Evolutionary conservation across 2,113 vertebrate species (phyloP).

Genomic region (Zosterops japonicus): DNA sequence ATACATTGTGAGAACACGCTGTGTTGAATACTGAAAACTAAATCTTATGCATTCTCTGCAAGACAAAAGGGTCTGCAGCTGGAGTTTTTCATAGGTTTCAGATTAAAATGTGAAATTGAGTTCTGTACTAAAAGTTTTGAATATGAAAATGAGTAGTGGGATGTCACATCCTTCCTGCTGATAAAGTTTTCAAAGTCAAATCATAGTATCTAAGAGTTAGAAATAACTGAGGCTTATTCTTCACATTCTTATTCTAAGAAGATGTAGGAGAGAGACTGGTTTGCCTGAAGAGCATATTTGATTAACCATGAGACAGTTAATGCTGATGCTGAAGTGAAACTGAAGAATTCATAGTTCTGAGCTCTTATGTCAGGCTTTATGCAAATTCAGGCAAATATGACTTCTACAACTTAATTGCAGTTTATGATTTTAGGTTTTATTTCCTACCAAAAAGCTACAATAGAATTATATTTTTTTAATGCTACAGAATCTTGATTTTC

Average conservation of each 20-base stretch:
- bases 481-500: neutral
- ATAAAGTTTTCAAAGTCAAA: neutral
- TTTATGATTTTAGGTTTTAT: neutral
- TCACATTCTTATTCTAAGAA: neutral
- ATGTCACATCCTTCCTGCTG: neutral
- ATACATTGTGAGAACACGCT: neutral
- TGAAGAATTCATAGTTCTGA: neutral
- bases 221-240: neutral
- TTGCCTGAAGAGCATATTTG: neutral
- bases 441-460: neutral
- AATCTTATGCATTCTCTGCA: neutral
- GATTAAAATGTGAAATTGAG: neutral
- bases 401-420: constrained; percentile 5
- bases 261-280: neutral
- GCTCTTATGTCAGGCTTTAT: neutral
- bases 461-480: neutral
- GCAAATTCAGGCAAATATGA: neutral
- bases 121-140: neutral
- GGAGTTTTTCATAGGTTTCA: neutral
- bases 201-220: neutral
- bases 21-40: neutral
- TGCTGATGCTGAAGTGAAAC: neutral
- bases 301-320: neutral
- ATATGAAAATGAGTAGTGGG: neutral
- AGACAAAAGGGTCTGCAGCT: neutral